Conservation (phyloP, 1,140 invertebrate species). For the Rhagoletis zephyria region DNA sequence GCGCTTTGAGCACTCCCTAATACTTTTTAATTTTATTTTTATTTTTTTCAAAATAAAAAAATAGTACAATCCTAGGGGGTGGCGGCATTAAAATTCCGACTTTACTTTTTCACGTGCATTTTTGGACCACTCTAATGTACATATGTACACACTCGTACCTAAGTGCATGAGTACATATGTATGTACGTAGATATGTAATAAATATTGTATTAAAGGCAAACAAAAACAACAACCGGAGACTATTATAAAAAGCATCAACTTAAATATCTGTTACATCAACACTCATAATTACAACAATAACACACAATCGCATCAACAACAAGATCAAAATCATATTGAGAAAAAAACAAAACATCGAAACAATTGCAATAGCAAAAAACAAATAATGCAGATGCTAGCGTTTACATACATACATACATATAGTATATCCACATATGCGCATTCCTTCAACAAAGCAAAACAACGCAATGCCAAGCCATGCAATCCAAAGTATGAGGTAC, state of each 20-base stretch:
- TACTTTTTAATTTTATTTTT: no score
- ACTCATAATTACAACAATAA: slow-evolving; percentile 22
- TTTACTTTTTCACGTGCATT: no score
- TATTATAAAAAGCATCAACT: no score
- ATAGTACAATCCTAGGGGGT: no score
- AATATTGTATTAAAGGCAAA: not conserved
- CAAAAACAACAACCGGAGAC: not conserved
- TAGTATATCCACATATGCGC: not conserved
- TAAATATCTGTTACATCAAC: slow-evolving; percentile 14
- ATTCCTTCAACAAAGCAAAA: not conserved
- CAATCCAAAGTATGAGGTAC: not conserved
- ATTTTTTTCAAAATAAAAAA: no score
- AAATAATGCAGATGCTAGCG: not conserved
- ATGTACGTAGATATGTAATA: not conserved
- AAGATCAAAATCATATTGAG: slow-evolving; percentile 29
- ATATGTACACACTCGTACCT: not conserved
- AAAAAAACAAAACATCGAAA: not conserved
- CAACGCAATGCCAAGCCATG: not conserved
- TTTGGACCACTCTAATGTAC: no score
- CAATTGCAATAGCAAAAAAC: slow-evolving; percentile 16
- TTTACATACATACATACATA: not conserved
- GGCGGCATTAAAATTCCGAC: no score
- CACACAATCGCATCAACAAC: not conserved
- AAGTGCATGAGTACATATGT: no score
- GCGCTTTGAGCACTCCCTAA: no score